These are phyloP conservation scores for Aselliscus stoliczkanus DNA, from an alignment of 2,797 vertebrate genomes.

Conservation along the genomic window DNA sequence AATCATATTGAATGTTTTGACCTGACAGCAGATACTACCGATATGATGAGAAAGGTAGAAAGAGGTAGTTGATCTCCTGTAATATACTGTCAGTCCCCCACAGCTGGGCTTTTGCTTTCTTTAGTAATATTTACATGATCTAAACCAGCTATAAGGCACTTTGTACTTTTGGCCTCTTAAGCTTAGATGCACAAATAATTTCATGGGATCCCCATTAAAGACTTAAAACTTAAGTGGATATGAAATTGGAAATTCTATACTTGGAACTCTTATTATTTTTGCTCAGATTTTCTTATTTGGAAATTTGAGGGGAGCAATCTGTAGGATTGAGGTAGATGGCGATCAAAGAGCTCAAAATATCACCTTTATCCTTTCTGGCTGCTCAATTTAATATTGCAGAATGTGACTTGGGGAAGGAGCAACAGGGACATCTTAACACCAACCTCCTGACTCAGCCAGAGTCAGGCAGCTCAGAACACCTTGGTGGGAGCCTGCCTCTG, in stretches of 20 bases:
- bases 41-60: neutral
- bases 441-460: neutral
- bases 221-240: neutral
- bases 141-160: neutral
- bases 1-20: neutral
- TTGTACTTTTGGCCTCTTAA: neutral
- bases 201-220: neutral
- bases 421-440: neutral
- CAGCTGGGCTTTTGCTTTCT: neutral
- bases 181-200: neutral
- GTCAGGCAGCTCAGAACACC: neutral
- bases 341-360: neutral
- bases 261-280: neutral
- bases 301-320: neutral
- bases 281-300: neutral
- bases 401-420: neutral
- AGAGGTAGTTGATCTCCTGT: neutral
- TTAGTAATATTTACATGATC: neutral
- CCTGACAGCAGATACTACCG: neutral
- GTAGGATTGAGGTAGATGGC: neutral
- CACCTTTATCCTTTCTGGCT: neutral
- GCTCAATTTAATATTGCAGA: neutral
- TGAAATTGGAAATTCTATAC: neutral
- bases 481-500: neutral
- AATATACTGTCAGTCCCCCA: neutral